Evolutionary conservation across 2,888 invertebrate species (phyloP), one percentile per base, ranked within the genome.

Genomic region (Aradus depressus): DNA sequence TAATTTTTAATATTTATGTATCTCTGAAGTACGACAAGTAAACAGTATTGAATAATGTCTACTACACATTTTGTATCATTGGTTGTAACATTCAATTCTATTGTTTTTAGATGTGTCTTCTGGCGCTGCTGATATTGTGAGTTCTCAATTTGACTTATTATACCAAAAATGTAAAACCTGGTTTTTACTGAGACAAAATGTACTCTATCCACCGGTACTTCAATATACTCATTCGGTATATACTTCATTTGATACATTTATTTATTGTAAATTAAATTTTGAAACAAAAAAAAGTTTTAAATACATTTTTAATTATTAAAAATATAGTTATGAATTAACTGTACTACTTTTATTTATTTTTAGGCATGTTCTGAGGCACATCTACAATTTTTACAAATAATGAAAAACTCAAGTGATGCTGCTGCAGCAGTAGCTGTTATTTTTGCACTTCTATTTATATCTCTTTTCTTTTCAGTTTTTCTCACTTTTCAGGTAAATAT

Each of bases 371-470:
- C n/a, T n/a, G n/a, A n/a, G n/a, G n/a, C n/a, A n/a, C n/a, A n/a
- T n/a, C n/a, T n/a, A n/a, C 53, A 53, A 25, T 49, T 55, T 34
- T 48, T 62, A 10, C 32, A 49, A 12, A 32, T 75, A 45, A 71
- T 88, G 0, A 81, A 81, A 64, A 77, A 78, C 18, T 85, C 84
- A 1, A 79, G 92, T 32, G 91, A 93, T 68, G 80, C 88, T 0
- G 84, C 90, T 2, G 86, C 91, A 4, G 84, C 87, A 42, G 80
- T 84, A 58, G 75, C 89, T 48, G 87, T 95, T 61, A 91, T 95
- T 58, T 72, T 87, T 44, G 79, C 84, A n/a, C 76, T 95, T 47
- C 76, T 93, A 48, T 65, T 91, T 23, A 83, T 88, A 60, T 75
- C 84, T 16, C 75, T 81, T 44, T 80, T 87, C 60, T 79, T 86